Evolutionary conservation across 1,140 invertebrate species (phyloP).

Genomic region (Drosophila eugracilis): DNA sequence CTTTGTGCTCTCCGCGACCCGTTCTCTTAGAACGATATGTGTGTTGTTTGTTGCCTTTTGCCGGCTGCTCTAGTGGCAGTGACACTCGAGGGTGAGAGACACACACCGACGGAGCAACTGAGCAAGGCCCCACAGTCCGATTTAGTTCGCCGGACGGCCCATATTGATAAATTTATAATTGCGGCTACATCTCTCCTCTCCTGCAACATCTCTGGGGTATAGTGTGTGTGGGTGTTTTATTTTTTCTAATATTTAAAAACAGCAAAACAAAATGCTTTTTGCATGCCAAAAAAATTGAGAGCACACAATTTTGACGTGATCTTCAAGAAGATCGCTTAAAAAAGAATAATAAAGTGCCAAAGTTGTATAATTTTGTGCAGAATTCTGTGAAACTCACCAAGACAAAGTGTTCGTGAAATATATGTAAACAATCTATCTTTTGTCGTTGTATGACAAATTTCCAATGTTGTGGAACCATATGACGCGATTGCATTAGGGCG

Average conservation of each 20-base stretch:
- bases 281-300: slow-evolving; percentile 60
- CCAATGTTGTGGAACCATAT: slow-evolving; percentile 53
- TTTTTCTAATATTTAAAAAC: slow-evolving; percentile 46
- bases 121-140: slow-evolving; percentile 49
- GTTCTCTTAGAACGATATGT: slow-evolving; percentile 13
- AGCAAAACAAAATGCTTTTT: slow-evolving; percentile 34
- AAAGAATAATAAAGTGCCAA: slow-evolving; percentile 37
- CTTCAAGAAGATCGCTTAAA: slow-evolving; percentile 58
- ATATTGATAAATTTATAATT: slow-evolving; percentile 62
- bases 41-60: slow-evolving; percentile 30
- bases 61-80: slow-evolving; percentile 69
- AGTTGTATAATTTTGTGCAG: slow-evolving; percentile 55
- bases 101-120: slow-evolving; percentile 29
- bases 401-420: slow-evolving; percentile 25
- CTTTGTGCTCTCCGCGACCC: background rate
- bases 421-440: slow-evolving; percentile 28
- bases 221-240: slow-evolving; percentile 42
- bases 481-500: slow-evolving; percentile 47
- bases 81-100: slow-evolving; percentile 61
- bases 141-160: slow-evolving; percentile 55
- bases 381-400: slow-evolving; percentile 49
- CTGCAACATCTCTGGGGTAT: slow-evolving; percentile 8
- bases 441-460: slow-evolving; percentile 57
- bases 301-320: slow-evolving; percentile 62
- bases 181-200: slow-evolving; percentile 28